Percentiles rank a stretch among this genome's conserved stretches.
These are phyloP conservation scores for Hippocampus kuda DNA, from an alignment of 2,797 vertebrate genomes.

Conservation along the genomic window DNA sequence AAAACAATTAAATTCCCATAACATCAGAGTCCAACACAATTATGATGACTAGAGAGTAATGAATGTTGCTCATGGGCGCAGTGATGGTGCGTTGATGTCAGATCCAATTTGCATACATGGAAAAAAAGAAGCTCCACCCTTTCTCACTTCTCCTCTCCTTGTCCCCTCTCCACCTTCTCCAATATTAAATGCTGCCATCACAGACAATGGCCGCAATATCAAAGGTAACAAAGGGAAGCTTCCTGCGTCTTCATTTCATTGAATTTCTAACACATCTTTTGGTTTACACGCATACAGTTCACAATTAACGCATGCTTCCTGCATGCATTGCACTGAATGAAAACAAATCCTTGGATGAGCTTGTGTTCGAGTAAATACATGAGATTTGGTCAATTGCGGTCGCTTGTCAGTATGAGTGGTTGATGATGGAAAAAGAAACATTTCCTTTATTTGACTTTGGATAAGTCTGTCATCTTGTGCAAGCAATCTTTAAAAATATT, in stretches of 20 bases:
- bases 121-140: conserved; percentile 5
- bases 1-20: conserved; percentile 29
- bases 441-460: no score
- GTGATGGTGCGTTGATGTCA: conserved; percentile 21
- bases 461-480: no score
- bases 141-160: conserved; percentile 23
- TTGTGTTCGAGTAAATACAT: conserved; percentile 5
- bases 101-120: conserved; percentile 41
- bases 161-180: conserved; percentile 11
- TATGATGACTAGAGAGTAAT: conserved; percentile 44
- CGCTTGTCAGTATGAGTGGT: not conserved
- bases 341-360: conserved; percentile 20
- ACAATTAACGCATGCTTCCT: conserved; percentile 60
- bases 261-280: conserved; percentile 4
- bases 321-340: conserved; percentile 60
- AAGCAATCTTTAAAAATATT: not conserved
- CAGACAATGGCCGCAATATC: conserved; percentile 93
- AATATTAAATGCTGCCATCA: conserved; percentile 50
- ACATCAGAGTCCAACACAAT: conserved; percentile 28
- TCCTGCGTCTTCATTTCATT: not conserved
- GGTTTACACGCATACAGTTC: conserved; percentile 37
- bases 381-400: not conserved
- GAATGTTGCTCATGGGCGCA: conserved; percentile 32
- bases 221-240: conserved; percentile 78
- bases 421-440: no score